Evolutionary conservation across 2,113 vertebrate species (phyloP), one percentile per base, ranked within the genome.

Genomic region (Hemiprocne comata): DNA sequence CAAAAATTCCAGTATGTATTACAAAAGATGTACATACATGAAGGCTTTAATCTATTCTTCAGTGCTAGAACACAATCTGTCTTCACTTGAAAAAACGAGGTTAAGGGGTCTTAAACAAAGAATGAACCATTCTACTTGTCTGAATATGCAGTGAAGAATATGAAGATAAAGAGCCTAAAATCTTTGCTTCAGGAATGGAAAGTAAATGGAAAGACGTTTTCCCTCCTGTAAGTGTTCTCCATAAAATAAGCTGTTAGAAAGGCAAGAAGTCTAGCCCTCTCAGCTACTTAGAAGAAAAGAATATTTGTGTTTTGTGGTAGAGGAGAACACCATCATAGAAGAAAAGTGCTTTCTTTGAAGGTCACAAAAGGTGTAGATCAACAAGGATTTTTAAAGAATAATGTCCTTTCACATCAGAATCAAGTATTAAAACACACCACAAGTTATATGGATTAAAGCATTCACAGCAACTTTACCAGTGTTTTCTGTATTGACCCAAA

Each of bases 131-230:
- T 16, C 14, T 70, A 42, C 21, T 46, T 60, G 29, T 64, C 80
- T 93, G 44, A 89, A 93, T 89, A 82, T 55, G 57, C 73, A 81
- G 17, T 36, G 26, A 89, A 60, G 69, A 77, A 84, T 33, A 81
- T 60, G 69, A 84, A 81, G n/a, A 80, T 62, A 54, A 73, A 77
- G 31, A 81, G 17, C 28, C 48, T 89, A 77, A 91, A 94, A 84
- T 70, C 48, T 91, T 94, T 48, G n/a, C 29, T 87, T 87, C 29
- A 38, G 62, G 38, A 83, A 86, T 64, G 53, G 93, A 90, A 91
- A 88, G 31, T 31, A 87, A 91, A 90, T 9, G 7, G 33, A 77
- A 93, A 85, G 57, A 69, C 48, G 51, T 46, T 33, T 50, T 73
- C 55, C 54, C 77, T 96, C 75, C 67, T 74, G 31, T 67, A 80